Conservation (phyloP, 2,797 vertebrate genomes). For the Thaleichthys pacificus region DNA sequence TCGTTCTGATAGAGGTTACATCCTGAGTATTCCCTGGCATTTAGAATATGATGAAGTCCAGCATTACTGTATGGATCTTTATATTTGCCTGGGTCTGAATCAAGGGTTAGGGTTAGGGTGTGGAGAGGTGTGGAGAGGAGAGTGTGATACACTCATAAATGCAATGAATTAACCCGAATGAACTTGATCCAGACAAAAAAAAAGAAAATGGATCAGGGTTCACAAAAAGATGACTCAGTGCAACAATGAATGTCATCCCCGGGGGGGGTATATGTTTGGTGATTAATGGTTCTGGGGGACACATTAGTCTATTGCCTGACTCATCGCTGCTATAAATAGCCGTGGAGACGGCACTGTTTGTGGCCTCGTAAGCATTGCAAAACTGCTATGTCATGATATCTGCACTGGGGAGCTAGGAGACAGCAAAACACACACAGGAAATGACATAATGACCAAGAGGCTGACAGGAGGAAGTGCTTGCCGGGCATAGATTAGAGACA, state of each 20-base stretch:
- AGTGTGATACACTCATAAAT: neutral
- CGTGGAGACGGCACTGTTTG: neutral
- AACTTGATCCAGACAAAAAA: neutral
- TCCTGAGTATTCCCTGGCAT: neutral
- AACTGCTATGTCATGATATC: neutral
- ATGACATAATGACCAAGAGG: constrained; percentile 6
- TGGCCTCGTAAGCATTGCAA: neutral
- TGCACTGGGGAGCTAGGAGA: neutral
- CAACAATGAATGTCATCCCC: constrained; percentile 17
- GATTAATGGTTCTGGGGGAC: constrained; percentile 5
- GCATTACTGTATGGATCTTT: too few species aligned
- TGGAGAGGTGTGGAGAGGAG: neutral
- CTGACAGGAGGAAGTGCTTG: constrained; percentile 1
- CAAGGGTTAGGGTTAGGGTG: too few species aligned
- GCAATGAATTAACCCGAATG: too few species aligned
- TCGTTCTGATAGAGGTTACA: neutral
- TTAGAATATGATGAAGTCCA: too few species aligned
- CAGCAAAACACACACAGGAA: constrained; percentile 10
- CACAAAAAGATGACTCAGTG: constrained; percentile 18
- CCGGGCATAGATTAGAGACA: constrained; percentile 5
- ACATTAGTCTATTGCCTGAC: constrained; percentile 11
- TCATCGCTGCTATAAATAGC: constrained; percentile 19
- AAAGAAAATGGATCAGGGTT: neutral
- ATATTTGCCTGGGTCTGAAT: too few species aligned
- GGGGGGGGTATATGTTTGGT: constrained; percentile 3